Evolutionary conservation across 2,888 invertebrate species (phyloP), one percentile per base, ranked within the genome.

Genomic region (Azorinus chamasolen): DNA sequence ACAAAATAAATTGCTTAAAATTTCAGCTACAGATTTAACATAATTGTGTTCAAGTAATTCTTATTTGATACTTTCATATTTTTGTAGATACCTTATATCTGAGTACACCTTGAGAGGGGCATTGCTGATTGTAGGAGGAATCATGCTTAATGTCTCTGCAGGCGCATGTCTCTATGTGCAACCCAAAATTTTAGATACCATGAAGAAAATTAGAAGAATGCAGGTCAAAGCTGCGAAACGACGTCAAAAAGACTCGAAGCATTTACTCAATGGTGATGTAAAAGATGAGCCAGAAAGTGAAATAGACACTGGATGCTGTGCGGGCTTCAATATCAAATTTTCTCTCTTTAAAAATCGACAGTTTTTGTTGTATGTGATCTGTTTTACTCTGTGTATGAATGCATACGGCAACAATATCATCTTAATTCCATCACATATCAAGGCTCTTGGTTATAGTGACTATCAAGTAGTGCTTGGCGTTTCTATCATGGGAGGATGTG

Each of bases 341-440:
- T 62, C 61, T 25, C 58, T 84, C n/a, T 82, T 84, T 27, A 65
- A 61, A 59, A 77, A 74, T 54, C 75, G 75, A 10, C 37, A 70
- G 25, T 96, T 96, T 89, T 95, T 96, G 6, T 93, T 96, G 82
- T 95, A 96, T 92, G 95, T 95, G 73, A 94, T 95, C 1, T 96
- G 96, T 0, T 96, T 96, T 12, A 95, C 95, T 0, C 94, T 96
- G 2, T 96, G 96, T 95, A 96, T 96, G 0, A 95, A 96, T 24
- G 96, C 96, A 14, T 96, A 96, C 3, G 96, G 96, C 0, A 96
- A 96, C 90, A 96, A 96, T 88, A 91, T 96, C 2, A 96, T 96
- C 92, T 96, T 96, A 88, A 92, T 96, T 50, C 96, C 96, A 0
- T 96, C 96, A 0, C 96, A 96, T 88, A 96, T 96, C 0, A 95